A percentile compares a stretch with the other conserved stretches of the same genome.
Conservation (phyloP, 2,113 vertebrate genomes). For the Zosterops borbonicus region DNA sequence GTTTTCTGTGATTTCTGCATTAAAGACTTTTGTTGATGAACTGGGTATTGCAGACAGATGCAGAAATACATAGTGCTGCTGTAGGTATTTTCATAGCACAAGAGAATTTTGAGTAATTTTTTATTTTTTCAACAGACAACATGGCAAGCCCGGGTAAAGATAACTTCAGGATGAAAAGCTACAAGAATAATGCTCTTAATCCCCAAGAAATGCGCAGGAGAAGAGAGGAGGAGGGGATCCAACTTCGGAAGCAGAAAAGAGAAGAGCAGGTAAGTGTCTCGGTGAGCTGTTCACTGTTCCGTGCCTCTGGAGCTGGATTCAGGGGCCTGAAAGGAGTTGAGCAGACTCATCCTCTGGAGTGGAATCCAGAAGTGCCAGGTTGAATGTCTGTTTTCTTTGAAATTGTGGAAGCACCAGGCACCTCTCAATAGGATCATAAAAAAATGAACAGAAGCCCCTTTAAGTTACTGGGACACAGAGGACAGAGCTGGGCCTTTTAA, state of each 20-base stretch:
- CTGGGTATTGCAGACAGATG: neutral
- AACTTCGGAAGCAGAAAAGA: conserved; percentile 91
- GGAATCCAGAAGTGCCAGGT: neutral
- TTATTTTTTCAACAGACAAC: conserved; percentile 65
- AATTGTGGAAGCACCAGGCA: neutral
- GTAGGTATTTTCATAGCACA: neutral
- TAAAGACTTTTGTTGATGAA: conserved; percentile 26
- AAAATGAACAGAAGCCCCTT: neutral
- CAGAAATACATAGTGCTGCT: neutral
- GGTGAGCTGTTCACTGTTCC: neutral
- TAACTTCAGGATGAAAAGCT: conserved; percentile 90
- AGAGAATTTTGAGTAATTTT: neutral
- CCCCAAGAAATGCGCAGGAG: conserved; percentile 92
- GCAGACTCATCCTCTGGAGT: neutral
- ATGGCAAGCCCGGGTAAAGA: conserved; percentile 90
- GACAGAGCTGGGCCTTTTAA: neutral
- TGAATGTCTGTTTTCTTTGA: neutral
- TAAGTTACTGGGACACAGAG: neutral
- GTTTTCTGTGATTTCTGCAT: neutral
- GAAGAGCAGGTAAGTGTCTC: conserved; percentile 85
- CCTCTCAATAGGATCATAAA: neutral
- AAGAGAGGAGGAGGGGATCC: conserved; percentile 92
- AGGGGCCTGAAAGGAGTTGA: neutral
- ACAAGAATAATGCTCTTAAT: conserved; percentile 93
- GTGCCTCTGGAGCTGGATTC: neutral